Percentiles rank a stretch among this genome's conserved stretches.
Conservation (phyloP, 2,113 vertebrate genomes). For the Zosterops borbonicus region DNA sequence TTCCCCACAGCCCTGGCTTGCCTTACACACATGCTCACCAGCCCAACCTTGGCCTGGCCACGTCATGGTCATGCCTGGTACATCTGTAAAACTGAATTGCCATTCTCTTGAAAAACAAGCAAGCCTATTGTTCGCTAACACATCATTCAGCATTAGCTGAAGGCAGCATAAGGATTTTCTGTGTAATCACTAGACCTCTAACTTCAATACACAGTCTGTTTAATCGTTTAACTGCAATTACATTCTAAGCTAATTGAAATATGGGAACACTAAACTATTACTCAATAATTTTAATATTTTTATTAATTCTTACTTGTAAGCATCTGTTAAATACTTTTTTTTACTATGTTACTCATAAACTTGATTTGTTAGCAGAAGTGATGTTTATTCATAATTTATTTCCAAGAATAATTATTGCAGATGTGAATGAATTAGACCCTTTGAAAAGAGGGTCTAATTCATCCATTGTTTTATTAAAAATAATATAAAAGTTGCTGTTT, state of each 20-base stretch:
- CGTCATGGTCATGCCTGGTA: accelerated
- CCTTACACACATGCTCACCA: background rate
- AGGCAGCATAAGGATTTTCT: background rate
- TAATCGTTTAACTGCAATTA: background rate
- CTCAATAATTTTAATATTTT: background rate
- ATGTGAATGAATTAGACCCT: background rate
- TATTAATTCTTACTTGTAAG: background rate
- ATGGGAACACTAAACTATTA: background rate
- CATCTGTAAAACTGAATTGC: background rate
- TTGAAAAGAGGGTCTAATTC: background rate
- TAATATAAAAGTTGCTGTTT: background rate
- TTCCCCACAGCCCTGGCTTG: background rate
- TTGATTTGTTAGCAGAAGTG: background rate
- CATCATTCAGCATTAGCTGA: background rate
- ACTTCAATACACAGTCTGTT: background rate
- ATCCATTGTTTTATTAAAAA: background rate
- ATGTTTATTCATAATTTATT: background rate
- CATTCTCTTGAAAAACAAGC: background rate
- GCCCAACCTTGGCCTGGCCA: too few species aligned
- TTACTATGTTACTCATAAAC: background rate
- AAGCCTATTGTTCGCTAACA: background rate
- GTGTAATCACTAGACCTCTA: background rate
- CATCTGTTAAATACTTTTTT: background rate
- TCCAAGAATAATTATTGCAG: background rate
- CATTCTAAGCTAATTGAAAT: background rate